These are phyloP conservation scores for Holothuria leucospilota DNA, from an alignment of 53 echinoderm and acorn worm genomes.

Conservation along the genomic window DNA sequence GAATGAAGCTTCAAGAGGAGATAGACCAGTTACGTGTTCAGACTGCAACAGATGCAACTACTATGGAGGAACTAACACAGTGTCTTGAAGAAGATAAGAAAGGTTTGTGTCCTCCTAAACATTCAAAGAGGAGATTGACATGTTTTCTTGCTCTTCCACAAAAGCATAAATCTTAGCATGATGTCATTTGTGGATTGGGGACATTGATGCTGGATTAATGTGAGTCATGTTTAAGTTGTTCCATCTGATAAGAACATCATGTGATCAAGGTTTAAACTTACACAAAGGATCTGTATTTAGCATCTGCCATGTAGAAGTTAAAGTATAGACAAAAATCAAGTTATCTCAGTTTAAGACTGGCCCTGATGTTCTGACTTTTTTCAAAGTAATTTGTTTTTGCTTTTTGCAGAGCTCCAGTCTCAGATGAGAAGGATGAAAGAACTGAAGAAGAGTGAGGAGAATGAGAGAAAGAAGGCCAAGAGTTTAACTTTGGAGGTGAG, in stretches of 20 bases:
- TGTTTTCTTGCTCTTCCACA: not conserved
- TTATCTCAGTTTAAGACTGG: too few species aligned
- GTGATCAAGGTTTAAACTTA: too few species aligned
- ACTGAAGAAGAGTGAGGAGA: conserved; percentile 64
- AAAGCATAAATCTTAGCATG: not conserved
- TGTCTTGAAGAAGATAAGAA: conserved; percentile 87
- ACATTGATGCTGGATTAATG: too few species aligned
- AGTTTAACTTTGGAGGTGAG: conserved; percentile 56
- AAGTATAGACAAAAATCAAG: too few species aligned
- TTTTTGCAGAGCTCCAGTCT: conserved; percentile 52
- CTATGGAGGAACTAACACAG: conserved; percentile 82
- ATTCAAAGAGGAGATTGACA: not conserved
- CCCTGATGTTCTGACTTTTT: too few species aligned
- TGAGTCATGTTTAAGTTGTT: too few species aligned
- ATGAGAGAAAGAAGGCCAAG: conserved; percentile 62
- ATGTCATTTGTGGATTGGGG: not conserved
- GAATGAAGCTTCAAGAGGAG: conserved; percentile 87
- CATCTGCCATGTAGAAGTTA: too few species aligned
- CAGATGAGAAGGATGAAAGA: conserved; percentile 60
- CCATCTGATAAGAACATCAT: too few species aligned
- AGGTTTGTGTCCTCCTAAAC: conserved; percentile 46
- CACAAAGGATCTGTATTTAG: too few species aligned
- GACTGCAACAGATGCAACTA: conserved; percentile 82
- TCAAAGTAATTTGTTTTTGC: too few species aligned
- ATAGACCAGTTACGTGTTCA: conserved; percentile 88